Evolutionary conservation across 37 sponge, comb jelly and placozoan genomes (phyloP), one percentile per base, ranked within the genome.

Genomic region (Bolinopsis microptera): DNA sequence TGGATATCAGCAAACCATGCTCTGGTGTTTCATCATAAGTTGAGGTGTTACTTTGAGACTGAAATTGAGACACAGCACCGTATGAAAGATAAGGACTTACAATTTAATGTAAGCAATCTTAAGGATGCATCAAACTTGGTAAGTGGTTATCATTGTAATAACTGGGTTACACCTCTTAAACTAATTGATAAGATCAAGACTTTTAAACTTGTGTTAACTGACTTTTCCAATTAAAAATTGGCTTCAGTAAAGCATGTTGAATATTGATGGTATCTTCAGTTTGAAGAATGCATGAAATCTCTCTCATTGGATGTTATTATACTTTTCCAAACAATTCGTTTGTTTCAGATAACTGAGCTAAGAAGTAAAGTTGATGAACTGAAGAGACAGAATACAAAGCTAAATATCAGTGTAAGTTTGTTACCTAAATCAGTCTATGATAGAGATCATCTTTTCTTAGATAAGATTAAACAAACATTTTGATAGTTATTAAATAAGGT

Each of bases 41-140:
- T 86, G 2, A 86, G 90, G 28, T 86, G 90, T 27, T 86, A 39
- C 90, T 86, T 86, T 38, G 35, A 86, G 61, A 33, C 13, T 22
- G 3, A 25, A 41, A 38, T 22, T 24, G 61, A 86, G 2, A 26
- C 22, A 22, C 9, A 34, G 5, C 23, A 28, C 9, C 25, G 35
- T 13, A 86, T 39, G 26, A 86, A 23, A 24, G 0, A 9, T 86
- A 48, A 86, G n/a, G 61, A 40, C 23, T 24, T 30, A 8, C 2
- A 72, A 72, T 8, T 21, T 3, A 21, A 40, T 39, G 40, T 86
- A 13, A 38, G 0, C 16, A 86, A 18, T 39, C 41, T 21, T 28
- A 18, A 41, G n/a, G 90, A 86, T 86, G 90, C 90, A 13, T 26
- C n/a, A 3, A 34, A 40, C 38, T 16, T 41, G 90, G 90, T 86